Evolutionary conservation across 2,797 vertebrate genomes (phyloP), one percentile per base, ranked within the genome.

Genomic region (Allobates femoralis): DNA sequence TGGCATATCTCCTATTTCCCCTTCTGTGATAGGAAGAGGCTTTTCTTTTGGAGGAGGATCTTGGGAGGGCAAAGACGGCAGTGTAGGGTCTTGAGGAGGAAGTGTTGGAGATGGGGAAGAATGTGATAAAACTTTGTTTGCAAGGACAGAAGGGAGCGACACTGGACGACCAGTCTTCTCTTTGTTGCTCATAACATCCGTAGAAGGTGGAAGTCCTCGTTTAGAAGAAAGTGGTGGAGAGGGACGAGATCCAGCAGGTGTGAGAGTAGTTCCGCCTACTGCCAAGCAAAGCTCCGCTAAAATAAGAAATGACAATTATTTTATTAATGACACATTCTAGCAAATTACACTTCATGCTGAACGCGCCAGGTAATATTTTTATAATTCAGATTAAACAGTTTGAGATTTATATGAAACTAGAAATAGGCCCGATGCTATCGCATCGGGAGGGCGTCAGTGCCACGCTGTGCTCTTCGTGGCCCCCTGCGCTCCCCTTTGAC

Each of bases 221-320:
- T 98, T 99, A 0, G 96, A 96, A 14, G 98, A 97, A 92, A 98
- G 96, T 2, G 98, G 98, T 21, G 98, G 98, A 23, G 98, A 99
- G 14, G 97, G 97, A 90, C 98, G 99, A 81, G 94, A 85, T 88
- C 82, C 94, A 83, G 51, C 92, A 14, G 85, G 94, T 89, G 90
- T 94, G 83, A 91, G 95, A 92, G 91, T 93, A 92, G 89, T 86
- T 3, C 92, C 94, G 19, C 93, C 94, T 5, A 96, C 87, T 83
- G 94, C 93, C 89, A 97, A 97, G 19, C 93, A 92, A 83, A 98
- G 94, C 91, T 99, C 98, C 86, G 95, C 98, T 98, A 93, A 6
- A 91, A 94, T 85, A 91, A 79, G n/a, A 92, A 46, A 51, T 23
- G n/a, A 12, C n/a, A 50, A 7, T 14, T 26, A 67, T 50, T 30